Evolutionary conservation across 2,113 vertebrate genomes (phyloP), one percentile per base, ranked within the genome.

Genomic region (Asarcornis scutulata): DNA sequence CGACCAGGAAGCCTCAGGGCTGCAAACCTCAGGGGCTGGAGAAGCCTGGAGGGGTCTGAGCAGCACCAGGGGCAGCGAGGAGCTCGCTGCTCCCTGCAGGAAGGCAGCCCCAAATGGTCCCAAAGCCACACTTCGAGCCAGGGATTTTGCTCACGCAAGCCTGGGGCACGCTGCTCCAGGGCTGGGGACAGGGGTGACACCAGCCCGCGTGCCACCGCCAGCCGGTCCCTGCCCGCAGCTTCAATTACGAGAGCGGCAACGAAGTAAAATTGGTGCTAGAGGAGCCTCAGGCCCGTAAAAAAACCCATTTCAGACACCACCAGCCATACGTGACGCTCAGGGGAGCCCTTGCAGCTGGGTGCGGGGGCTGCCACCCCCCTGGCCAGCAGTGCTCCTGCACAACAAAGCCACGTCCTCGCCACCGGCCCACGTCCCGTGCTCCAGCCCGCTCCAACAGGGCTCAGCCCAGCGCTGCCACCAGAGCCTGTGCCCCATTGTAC

Each of bases 221-320:
- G 52, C 15, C 15, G 16, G 25, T 27, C 68, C 68, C 68, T 18
- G n/a, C 25, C 68, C 22, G 25, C 25, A 18, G 62, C 62, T 40
- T 27, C 68, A 36, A 36, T 52, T 36, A 48, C 25, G 7, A 38
- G 27, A 11, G 26, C 34, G 3, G 25, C 17, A 1, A 8, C 23
- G 10, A 59, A 0, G 1, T 8, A 1, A 17, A 18, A 60, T 15
- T 9, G 29, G 48, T 17, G 40, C 68, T 8, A 7, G 44, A 20
- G n/a, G 75, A 46, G 67, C 5, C 29, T 44, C 14, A 2, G 36
- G 52, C 9, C 79, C 8, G 1, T 55, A 29, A 69, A 76, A 76
- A 63, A 55, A 26, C 64, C 73, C 36, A 8, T 78, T 86, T 78
- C 84, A 53, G 64, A 29, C 55, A 31, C 46, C 2, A 4, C 36